phyloP scores from a whole-genome alignment of 2,797 vertebrate species.

The Tokudaia tokunoshimensis region DNA sequence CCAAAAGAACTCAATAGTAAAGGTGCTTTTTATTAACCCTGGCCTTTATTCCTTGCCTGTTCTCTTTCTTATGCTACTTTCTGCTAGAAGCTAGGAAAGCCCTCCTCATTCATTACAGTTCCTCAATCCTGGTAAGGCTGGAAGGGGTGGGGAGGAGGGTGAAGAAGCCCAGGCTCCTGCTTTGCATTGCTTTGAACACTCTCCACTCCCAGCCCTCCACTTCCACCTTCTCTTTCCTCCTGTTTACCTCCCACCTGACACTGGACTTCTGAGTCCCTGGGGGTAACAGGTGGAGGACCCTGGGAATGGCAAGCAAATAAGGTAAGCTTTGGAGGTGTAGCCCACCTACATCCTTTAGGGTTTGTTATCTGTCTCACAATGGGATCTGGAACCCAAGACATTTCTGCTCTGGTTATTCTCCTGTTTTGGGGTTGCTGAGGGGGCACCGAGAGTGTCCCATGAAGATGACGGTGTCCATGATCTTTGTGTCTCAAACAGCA shows the following conservation, averaged over 20 bases:
- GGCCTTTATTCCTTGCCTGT: constrained; percentile 24
- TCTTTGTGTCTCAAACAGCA: not conserved
- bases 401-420: not conserved
- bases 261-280: not conserved
- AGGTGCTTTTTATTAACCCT: constrained; percentile 70
- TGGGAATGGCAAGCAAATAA: not conserved
- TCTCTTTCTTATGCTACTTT: constrained; percentile 45
- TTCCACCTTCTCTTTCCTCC: not conserved
- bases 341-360: not conserved
- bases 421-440: not conserved
- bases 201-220: not conserved
- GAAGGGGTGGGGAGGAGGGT: not conserved
- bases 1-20: constrained; percentile 55
- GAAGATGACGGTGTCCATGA: not conserved
- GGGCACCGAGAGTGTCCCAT: not conserved
- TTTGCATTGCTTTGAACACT: constrained; percentile 5
- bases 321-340: not conserved
- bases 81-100: not conserved
- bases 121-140: not conserved
- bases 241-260: not conserved
- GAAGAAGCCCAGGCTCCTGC: not conserved
- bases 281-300: not conserved
- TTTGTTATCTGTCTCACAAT: not conserved
- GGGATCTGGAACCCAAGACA: not conserved
- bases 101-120: not conserved